Conservation (phyloP, 2,888 invertebrate genomes). For the Ophion slaviceki region DNA sequence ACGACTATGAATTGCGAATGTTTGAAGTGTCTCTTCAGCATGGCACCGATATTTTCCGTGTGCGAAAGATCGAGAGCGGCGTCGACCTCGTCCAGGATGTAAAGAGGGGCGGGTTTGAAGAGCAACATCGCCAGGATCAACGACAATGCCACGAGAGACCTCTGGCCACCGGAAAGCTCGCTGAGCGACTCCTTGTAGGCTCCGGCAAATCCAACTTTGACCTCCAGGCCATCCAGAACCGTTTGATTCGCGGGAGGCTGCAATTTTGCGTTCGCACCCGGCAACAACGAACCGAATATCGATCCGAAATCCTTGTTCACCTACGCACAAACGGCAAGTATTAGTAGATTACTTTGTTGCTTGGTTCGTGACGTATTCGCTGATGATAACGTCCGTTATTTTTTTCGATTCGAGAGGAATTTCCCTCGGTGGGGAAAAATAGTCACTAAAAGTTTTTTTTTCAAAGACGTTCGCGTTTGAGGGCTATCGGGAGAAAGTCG, state of each 20-base stretch:
- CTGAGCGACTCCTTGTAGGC: constrained; percentile 98
- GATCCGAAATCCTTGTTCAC: constrained; percentile 97
- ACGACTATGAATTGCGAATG: constrained; percentile 98
- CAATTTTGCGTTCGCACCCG: constrained; percentile 95
- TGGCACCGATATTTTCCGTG: constrained; percentile 98
- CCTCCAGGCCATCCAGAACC: constrained; percentile 94
- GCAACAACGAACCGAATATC: constrained; percentile 95
- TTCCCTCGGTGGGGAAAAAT: not conserved
- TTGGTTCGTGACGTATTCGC: not conserved
- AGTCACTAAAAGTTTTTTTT: too few relatives aligned
- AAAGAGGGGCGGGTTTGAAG: constrained; percentile 99
- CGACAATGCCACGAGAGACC: constrained; percentile 97
- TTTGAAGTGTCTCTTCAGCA: constrained; percentile 95
- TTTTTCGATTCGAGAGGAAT: not conserved
- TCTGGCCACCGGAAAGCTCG: constrained; percentile 98
- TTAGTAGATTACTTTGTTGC: not conserved
- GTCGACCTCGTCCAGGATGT: constrained; percentile 99
- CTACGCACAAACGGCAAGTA: constrained; percentile 72
- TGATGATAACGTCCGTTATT: not conserved
- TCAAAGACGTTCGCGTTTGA: too few relatives aligned
- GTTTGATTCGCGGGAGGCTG: constrained; percentile 89
- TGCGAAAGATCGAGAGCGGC: constrained; percentile 99
- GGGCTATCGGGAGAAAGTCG: too few relatives aligned
- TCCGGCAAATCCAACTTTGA: constrained; percentile 95
- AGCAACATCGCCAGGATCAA: constrained; percentile 97